Evolutionary conservation across 2,797 vertebrate species (phyloP), one percentile per base, ranked within the genome.

Genomic region (Aeoliscus strigatus): DNA sequence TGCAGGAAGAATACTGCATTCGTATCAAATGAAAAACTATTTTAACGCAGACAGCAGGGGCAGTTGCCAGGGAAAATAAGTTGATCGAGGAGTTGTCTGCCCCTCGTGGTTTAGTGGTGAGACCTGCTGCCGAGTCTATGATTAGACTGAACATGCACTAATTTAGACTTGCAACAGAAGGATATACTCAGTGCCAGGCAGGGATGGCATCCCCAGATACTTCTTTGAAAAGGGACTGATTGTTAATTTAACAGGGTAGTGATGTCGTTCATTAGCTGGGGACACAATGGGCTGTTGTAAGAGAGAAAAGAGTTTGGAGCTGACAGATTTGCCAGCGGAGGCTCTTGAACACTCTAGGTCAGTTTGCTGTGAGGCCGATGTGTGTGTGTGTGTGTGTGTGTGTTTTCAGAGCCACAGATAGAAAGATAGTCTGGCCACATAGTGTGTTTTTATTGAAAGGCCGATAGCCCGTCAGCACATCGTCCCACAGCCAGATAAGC

Each of bases 61-160:
- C 70, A 59, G 77, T 79, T 81, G 84, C 83, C 84, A 85, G 79
- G 80, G 83, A 81, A 85, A 86, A 86, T 73, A 81, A 67, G 79
- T 81, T 55, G 76, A 82, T 84, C 35, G 60, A 75, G 75, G 77
- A 83, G 73, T 80, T 59, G 69, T 70, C 80, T 78, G 69, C 62
- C 71, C 74, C 77, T 79, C 56, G 80, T 62, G 80, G 79, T 79
- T 80, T 60, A 40, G 75, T 57, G 77, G 80, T 37, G 44, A 73
- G 80, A 81, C 77, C 79, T 73, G 75, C 70, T 75, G 70, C 66
- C 36, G 61, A 70, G 73, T 68, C 83, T 86, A 83, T 84, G 83
- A 83, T 85, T 85, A 83, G 76, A 75, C 35, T 54, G 64, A 77
- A 70, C 71, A 51, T 45, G 64, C 58, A 66, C 77, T 82, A 64